phyloP scores from a whole-genome alignment of 2,797 vertebrate species.

The Neosilurus mollespiculum region DNA sequence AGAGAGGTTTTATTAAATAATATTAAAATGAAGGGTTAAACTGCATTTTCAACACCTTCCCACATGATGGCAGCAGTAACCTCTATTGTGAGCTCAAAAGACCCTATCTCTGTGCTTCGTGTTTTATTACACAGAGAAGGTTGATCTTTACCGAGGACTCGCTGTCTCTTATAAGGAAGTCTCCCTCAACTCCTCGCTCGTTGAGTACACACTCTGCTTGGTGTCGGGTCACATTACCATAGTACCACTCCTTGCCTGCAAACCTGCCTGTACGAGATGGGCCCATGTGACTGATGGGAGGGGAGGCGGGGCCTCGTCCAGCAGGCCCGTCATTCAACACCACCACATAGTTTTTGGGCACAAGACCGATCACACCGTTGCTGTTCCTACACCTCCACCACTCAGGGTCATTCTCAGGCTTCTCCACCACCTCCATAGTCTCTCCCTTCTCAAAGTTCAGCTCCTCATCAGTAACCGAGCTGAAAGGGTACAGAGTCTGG shows the following conservation, averaged over 20 bases:
- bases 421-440: conserved; percentile 98
- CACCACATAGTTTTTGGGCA: conserved; percentile 98
- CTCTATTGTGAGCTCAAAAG: neutral
- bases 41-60: conserved; percentile 9
- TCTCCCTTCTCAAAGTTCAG: conserved; percentile 99
- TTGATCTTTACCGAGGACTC: conserved; percentile 94
- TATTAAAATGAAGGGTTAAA: neutral
- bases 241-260: conserved; percentile 95
- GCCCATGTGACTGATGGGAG: conserved; percentile 65
- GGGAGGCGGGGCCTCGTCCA: conserved; percentile 60
- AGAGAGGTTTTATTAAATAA: neutral
- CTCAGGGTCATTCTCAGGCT: conserved; percentile 96
- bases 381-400: conserved; percentile 98
- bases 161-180: conserved; percentile 97
- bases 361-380: conserved; percentile 89
- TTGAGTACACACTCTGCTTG: conserved; percentile 93
- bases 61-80: conserved; percentile 47
- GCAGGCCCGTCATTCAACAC: conserved; percentile 82
- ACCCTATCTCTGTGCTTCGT: conserved; percentile 19
- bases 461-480: conserved; percentile 95
- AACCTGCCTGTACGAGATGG: conserved; percentile 87
- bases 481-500: conserved; percentile 97
- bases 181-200: conserved; percentile 87
- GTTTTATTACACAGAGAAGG: neutral
- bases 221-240: conserved; percentile 88